Conservation (phyloP, 2,888 invertebrate genomes). For the Fragum whitleyi region DNA sequence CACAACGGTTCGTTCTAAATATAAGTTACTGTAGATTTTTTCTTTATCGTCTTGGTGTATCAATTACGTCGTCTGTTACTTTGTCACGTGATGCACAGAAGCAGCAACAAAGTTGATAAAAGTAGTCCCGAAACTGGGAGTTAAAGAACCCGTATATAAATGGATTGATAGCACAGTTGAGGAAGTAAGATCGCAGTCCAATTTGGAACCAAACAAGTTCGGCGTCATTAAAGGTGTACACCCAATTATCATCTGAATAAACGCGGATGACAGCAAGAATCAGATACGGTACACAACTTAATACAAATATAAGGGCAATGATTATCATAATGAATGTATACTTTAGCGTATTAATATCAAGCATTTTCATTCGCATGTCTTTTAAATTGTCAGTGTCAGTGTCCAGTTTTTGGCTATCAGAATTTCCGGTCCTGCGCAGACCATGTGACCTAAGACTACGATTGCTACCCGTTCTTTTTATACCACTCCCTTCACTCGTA, state of each 20-base stretch:
- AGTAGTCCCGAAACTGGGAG: constrained; percentile 65
- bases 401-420: constrained; percentile 55
- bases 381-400: constrained; percentile 59
- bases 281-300: constrained; percentile 70
- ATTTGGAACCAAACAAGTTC: constrained; percentile 67
- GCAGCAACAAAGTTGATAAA: constrained; percentile 29
- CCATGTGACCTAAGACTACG: constrained; percentile 29
- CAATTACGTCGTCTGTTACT: constrained; percentile 12
- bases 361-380: constrained; percentile 63
- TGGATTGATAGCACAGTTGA: constrained; percentile 69
- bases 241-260: constrained; percentile 59
- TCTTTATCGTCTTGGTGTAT: constrained; percentile 8
- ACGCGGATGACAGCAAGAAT: constrained; percentile 64
- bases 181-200: constrained; percentile 67
- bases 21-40: too few relatives aligned
- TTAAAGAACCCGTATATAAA: constrained; percentile 73
- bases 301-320: constrained; percentile 67
- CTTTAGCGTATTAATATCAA: constrained; percentile 65
- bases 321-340: constrained; percentile 69
- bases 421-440: constrained; percentile 60
- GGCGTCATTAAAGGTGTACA: constrained; percentile 55
- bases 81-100: constrained; percentile 28
- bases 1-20: too few relatives aligned
- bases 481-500: constrained; percentile 50
- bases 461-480: constrained; percentile 41